These are phyloP conservation scores for Dipus sagitta DNA, from an alignment of 2,797 vertebrate genomes.

Conservation along the genomic window DNA sequence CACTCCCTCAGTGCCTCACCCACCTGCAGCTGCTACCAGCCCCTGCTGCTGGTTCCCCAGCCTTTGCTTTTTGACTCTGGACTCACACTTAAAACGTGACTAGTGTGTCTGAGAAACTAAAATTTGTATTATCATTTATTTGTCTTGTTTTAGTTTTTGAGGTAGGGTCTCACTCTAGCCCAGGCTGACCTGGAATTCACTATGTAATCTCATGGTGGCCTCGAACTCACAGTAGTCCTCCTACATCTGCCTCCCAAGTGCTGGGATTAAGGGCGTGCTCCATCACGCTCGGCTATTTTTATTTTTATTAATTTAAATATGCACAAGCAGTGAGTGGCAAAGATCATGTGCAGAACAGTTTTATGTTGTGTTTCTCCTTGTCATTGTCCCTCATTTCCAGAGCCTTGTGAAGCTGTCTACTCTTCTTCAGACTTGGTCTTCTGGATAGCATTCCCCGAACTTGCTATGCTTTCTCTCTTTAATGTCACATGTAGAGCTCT, in stretches of 20 bases:
- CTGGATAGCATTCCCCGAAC: background rate
- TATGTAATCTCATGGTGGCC: too few species aligned
- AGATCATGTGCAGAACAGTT: background rate
- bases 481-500: background rate
- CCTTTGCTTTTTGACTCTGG: conserved; percentile 20
- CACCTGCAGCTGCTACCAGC: background rate
- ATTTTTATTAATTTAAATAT: background rate
- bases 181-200: too few species aligned
- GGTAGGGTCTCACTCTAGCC: too few species aligned
- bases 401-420: background rate
- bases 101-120: background rate
- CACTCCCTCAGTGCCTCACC: background rate
- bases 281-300: background rate
- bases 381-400: background rate
- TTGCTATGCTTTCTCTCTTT: background rate
- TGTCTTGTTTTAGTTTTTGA: too few species aligned
- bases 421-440: background rate
- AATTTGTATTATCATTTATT: background rate
- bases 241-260: too few species aligned
- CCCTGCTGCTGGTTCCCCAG: background rate
- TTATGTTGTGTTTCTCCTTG: background rate
- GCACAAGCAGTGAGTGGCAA: background rate
- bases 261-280: too few species aligned
- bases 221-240: too few species aligned
- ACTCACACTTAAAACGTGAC: background rate